Percentiles rank a stretch among this genome's conserved stretches.
phyloP scores from a whole-genome alignment of 2,888 invertebrate genomes.

The Ptychoptera albimana region DNA sequence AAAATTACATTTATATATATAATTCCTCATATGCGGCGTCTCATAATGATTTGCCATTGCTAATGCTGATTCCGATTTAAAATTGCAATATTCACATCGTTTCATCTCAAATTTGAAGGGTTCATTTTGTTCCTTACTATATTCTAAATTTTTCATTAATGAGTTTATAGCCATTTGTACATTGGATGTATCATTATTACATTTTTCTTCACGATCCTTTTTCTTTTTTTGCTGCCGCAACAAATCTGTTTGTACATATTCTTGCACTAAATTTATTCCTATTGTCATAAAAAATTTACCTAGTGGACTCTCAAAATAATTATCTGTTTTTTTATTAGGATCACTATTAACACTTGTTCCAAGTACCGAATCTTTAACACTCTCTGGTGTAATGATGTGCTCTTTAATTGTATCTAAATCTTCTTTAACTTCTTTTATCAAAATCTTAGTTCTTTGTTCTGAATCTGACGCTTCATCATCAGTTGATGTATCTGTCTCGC shows the following conservation, averaged over 20 bases:
- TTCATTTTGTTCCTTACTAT: conserved; percentile 72
- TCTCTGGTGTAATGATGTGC: conserved; percentile 29
- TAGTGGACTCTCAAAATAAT: conserved; percentile 72
- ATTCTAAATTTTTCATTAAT: conserved; percentile 68
- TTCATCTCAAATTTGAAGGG: conserved; percentile 58
- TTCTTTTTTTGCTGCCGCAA: conserved; percentile 75
- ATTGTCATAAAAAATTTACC: conserved; percentile 87
- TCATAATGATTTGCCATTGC: conserved; percentile 78
- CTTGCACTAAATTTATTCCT: conserved; percentile 79
- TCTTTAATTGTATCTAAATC: conserved; percentile 37
- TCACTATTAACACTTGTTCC: conserved; percentile 14
- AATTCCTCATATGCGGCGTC: conserved; percentile 81
- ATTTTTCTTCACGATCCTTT: conserved; percentile 52
- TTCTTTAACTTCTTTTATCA: conserved; percentile 38
- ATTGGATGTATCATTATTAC: conserved; percentile 30
- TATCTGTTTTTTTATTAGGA: conserved; percentile 36
- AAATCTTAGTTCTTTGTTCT: conserved; percentile 31
- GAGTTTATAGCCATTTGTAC: conserved; percentile 61
- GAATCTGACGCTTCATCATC: conserved; percentile 36
- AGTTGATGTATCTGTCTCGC: conserved; percentile 34
- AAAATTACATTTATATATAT: conserved; percentile 71
- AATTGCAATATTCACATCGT: conserved; percentile 78
- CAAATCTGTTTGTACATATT: conserved; percentile 85
- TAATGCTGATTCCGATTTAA: conserved; percentile 71
- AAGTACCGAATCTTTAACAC: conserved; percentile 18